These are phyloP conservation scores for Megalops atlanticus DNA, from an alignment of 2,113 vertebrate genomes.

Conservation along the genomic window DNA sequence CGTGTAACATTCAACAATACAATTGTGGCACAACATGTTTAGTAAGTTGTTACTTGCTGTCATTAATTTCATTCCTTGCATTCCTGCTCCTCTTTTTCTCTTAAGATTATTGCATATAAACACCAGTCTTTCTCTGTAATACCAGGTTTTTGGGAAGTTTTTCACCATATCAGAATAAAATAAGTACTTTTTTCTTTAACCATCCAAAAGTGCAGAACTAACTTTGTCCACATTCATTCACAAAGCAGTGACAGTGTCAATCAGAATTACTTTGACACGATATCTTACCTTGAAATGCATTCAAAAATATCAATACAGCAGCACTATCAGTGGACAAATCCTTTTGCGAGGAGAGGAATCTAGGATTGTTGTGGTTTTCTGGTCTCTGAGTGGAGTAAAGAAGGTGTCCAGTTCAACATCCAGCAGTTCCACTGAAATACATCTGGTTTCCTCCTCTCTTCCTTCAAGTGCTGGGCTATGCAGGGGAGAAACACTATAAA, in stretches of 20 bases:
- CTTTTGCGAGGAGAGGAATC: background rate
- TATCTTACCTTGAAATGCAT: background rate
- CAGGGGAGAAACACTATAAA: background rate
- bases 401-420: slow-evolving; percentile 28
- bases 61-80: background rate
- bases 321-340: slow-evolving; percentile 13
- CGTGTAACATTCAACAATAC: background rate
- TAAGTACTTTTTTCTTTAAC: background rate
- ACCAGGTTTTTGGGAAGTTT: too few relatives aligned
- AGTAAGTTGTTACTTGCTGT: background rate
- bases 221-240: background rate
- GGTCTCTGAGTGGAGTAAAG: slow-evolving; percentile 16
- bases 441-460: slow-evolving; percentile 41
- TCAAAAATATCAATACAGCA: slow-evolving; percentile 13
- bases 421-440: slow-evolving; percentile 37
- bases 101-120: background rate
- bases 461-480: slow-evolving; percentile 25
- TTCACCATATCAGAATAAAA: background rate
- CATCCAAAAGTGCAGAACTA: background rate
- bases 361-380: background rate
- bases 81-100: background rate
- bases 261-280: background rate
- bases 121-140: background rate
- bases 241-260: background rate
- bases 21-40: background rate